These are phyloP conservation scores for Dryomyza anilis DNA, from an alignment of 2,888 invertebrate genomes.

Conservation along the genomic window DNA sequence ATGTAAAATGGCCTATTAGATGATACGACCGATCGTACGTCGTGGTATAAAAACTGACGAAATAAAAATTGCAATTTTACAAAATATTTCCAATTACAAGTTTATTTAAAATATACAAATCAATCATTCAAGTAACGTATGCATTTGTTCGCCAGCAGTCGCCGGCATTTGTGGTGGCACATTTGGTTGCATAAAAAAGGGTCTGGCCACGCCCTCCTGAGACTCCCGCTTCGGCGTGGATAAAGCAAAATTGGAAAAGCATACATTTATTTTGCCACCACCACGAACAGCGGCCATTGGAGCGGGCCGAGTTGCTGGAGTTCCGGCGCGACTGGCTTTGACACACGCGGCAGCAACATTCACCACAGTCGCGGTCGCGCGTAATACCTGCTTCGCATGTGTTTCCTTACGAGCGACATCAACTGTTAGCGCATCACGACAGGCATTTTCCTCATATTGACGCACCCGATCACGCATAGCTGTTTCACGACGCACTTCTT, in stretches of 20 bases:
- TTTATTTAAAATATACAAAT: not conserved
- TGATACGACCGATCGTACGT: too few species aligned
- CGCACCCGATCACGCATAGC: slow-evolving; percentile 54
- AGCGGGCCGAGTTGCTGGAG: slow-evolving; percentile 42
- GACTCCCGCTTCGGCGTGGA: slow-evolving; percentile 57
- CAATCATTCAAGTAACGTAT: not conserved
- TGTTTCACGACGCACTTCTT: slow-evolving; percentile 53
- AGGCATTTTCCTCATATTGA: slow-evolving; percentile 49
- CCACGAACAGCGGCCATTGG: slow-evolving; percentile 47
- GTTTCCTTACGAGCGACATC: slow-evolving; percentile 47
- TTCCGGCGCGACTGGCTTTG: slow-evolving; percentile 34
- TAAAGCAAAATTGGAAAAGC: slow-evolving; percentile 50
- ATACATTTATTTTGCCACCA: slow-evolving; percentile 51
- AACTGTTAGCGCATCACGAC: slow-evolving; percentile 51
- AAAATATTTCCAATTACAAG: not conserved
- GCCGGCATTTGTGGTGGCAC: not conserved
- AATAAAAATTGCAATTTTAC: too few species aligned
- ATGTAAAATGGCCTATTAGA: too few species aligned
- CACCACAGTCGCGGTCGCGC: slow-evolving; percentile 19
- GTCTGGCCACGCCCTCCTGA: slow-evolving; percentile 43
- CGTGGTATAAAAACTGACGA: too few species aligned
- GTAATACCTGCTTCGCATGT: slow-evolving; percentile 37
- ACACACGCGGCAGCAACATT: not conserved
- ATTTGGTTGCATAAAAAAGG: slow-evolving; percentile 37
- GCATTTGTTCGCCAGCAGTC: not conserved